A percentile compares a stretch with the other conserved stretches of the same genome.
Conservation (phyloP, 2,888 invertebrate species). For the Metellina segmentata region DNA sequence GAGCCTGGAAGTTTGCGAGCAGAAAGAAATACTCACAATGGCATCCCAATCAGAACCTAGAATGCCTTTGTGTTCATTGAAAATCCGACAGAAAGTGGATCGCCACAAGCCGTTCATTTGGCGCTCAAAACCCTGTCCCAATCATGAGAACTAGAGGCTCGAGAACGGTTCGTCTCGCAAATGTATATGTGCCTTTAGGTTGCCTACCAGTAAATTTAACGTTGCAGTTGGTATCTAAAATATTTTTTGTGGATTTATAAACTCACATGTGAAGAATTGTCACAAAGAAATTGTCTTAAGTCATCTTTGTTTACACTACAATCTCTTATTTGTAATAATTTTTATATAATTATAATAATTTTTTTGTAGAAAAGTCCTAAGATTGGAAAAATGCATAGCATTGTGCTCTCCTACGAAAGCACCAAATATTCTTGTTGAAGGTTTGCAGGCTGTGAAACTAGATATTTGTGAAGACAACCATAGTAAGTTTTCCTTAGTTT, state of each 20-base stretch:
- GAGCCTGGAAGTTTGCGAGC: no score
- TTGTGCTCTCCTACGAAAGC: not conserved
- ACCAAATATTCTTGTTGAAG: not conserved
- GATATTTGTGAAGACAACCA: conserved; percentile 5
- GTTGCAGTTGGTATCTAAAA: not conserved
- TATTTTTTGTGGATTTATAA: not conserved
- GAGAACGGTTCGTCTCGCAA: no score
- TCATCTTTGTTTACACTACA: not conserved
- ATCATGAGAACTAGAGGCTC: no score
- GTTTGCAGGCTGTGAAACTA: conserved; percentile 19
- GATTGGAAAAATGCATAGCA: conserved; percentile 20
- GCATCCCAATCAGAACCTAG: no score
- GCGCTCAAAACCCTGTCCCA: no score
- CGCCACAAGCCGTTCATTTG: no score
- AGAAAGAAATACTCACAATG: no score
- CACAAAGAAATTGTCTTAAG: not conserved
- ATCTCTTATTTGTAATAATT: not conserved
- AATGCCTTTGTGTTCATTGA: no score
- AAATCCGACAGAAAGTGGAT: no score
- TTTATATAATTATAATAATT: not conserved
- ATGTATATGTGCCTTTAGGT: not conserved
- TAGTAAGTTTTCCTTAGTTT: not conserved
- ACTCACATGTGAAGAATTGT: not conserved
- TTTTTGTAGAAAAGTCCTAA: conserved; percentile 14
- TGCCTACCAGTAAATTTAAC: not conserved